Conservation (phyloP, 2,113 vertebrate species). For the Psammodynastes pulverulentus region DNA sequence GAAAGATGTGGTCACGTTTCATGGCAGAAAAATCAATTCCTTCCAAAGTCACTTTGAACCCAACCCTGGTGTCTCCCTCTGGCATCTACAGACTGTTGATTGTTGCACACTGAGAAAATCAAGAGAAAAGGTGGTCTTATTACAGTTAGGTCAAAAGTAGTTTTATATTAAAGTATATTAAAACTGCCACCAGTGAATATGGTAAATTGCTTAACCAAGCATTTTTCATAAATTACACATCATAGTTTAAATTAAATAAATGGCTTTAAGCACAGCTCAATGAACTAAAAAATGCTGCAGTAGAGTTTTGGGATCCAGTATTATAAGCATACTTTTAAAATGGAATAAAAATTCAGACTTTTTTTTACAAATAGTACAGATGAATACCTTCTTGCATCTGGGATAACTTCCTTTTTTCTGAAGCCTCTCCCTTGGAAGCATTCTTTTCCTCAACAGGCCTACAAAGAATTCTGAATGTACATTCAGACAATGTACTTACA, state of each 20-base stretch:
- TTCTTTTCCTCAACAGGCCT: background rate
- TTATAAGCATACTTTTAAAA: background rate
- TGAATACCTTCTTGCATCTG: background rate
- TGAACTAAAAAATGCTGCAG: background rate
- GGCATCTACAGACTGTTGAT: background rate
- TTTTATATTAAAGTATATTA: background rate
- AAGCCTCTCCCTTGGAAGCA: background rate
- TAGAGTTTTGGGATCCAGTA: background rate
- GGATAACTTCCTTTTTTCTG: background rate
- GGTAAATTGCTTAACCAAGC: background rate
- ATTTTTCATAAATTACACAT: too few species aligned
- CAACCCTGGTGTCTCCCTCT: background rate
- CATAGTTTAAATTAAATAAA: background rate
- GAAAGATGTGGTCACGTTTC: conserved; percentile 9
- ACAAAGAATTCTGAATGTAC: too few species aligned
- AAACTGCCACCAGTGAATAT: background rate
- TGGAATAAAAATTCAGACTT: background rate
- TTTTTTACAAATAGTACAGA: background rate
- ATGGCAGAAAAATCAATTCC: conserved; percentile 60
- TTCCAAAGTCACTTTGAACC: conserved; percentile 59
- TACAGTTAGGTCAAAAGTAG: background rate
- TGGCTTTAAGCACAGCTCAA: background rate
- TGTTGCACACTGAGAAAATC: background rate
- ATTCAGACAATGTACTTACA: conserved; percentile 29
- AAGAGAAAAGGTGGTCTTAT: background rate